Percentiles rank a stretch among this genome's conserved stretches.
phyloP scores from a whole-genome alignment of 30 jellyfish, hydroid and myxozoan genomes.

The Hydra vulgaris region DNA sequence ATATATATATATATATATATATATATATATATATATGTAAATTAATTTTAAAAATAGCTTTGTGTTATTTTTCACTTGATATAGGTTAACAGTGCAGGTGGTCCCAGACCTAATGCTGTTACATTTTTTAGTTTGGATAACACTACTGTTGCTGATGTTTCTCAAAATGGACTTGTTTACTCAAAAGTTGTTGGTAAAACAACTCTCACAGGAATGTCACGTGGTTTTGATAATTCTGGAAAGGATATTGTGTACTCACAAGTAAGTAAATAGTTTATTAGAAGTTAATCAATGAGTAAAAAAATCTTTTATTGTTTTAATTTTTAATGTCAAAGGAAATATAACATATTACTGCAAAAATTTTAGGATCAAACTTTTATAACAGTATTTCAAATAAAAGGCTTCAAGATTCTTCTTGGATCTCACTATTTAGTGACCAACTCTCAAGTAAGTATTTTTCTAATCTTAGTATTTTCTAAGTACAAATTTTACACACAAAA shows the following conservation, averaged over 20 bases:
- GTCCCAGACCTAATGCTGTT: constrained; percentile 88
- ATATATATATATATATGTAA: too few relatives aligned
- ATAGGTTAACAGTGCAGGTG: constrained; percentile 76
- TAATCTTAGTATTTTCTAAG: neutral
- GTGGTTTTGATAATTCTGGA: constrained; percentile 69
- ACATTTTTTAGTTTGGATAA: constrained; percentile 47
- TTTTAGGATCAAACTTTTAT: constrained; percentile 52
- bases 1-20: too few relatives aligned
- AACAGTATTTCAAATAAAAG: constrained; percentile 62
- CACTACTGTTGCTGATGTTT: constrained; percentile 59
- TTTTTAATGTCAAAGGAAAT: too few relatives aligned
- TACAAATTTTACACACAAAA: too few relatives aligned
- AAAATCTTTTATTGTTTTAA: too few relatives aligned
- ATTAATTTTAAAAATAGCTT: too few relatives aligned
- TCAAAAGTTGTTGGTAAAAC: constrained; percentile 64
- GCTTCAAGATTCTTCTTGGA: constrained; percentile 57
- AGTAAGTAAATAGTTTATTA: constrained; percentile 43
- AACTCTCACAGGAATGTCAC: constrained; percentile 56
- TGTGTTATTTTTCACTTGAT: too few relatives aligned
- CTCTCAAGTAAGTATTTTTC: constrained; percentile 42
- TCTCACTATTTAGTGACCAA: constrained; percentile 43
- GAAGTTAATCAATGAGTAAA: too few relatives aligned
- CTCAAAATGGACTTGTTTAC: constrained; percentile 52
- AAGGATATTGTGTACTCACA: constrained; percentile 51
- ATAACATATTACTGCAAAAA: too few relatives aligned